phyloP scores from a whole-genome alignment of 2,113 vertebrate species.

The Heloderma charlesbogerti region DNA sequence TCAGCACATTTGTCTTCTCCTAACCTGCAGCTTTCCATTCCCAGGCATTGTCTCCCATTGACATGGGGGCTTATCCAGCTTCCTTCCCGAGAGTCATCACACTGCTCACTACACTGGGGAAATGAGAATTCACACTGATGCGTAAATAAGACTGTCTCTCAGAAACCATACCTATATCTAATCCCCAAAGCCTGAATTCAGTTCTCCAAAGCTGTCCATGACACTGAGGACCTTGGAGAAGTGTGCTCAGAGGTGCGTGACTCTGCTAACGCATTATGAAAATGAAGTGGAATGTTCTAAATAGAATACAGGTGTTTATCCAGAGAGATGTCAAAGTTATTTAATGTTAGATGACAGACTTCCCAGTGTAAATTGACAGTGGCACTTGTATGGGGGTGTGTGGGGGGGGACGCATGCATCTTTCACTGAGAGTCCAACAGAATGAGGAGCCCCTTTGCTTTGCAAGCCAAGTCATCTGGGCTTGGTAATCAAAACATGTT shows the following conservation, averaged over 20 bases:
- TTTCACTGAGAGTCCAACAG: conserved; percentile 34
- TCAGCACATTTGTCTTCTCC: too few relatives aligned
- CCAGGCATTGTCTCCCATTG: neutral
- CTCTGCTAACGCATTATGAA: conserved; percentile 61
- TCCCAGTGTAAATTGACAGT: conserved; percentile 39
- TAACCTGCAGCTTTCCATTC: neutral
- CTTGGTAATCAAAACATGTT: conserved; percentile 32
- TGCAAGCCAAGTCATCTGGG: conserved; percentile 38
- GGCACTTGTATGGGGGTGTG: conserved; percentile 4
- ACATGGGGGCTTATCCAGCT: neutral
- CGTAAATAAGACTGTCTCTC: neutral
- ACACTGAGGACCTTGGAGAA: conserved; percentile 32
- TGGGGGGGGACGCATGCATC: rapidly evolving
- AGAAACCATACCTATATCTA: neutral
- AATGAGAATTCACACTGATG: neutral
- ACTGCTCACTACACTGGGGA: too few relatives aligned
- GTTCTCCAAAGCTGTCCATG: conserved; percentile 7
- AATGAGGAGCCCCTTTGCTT: neutral
- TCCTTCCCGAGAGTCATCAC: neutral
- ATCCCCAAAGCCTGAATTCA: too few relatives aligned
- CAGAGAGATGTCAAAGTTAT: conserved; percentile 44
- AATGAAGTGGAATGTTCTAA: conserved; percentile 53
- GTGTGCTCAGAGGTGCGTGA: conserved; percentile 44
- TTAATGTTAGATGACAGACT: conserved; percentile 49
- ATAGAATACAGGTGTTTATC: conserved; percentile 63